Percentiles rank a stretch among this genome's conserved stretches.
Evolutionary conservation across 2,888 invertebrate species (phyloP).

Genomic region (Alviniconcha strummeri): DNA sequence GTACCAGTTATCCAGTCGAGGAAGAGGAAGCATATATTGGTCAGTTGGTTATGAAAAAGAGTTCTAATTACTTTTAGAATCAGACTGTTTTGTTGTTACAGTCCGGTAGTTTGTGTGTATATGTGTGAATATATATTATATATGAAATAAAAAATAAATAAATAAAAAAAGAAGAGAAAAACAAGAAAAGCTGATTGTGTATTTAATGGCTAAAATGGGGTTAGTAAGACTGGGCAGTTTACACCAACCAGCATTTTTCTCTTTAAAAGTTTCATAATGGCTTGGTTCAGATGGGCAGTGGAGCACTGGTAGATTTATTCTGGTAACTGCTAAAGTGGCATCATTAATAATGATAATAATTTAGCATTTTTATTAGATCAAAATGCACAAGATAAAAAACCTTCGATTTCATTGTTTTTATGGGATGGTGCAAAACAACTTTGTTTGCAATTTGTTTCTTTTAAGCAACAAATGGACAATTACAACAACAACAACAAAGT

Average conservation of each 20-base stretch:
- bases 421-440: no score
- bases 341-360: no score
- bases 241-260: background rate
- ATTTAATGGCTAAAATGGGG: background rate
- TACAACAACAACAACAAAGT: no score
- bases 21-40: constrained; percentile 38
- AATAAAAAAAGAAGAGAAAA: background rate
- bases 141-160: background rate
- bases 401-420: no score
- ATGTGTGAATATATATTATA: background rate
- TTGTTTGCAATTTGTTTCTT: no score
- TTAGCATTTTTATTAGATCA: no score
- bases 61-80: background rate
- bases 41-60: constrained; percentile 19
- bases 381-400: no score
- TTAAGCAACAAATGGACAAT: no score
- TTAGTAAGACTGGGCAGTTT: background rate
- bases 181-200: background rate
- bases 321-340: background rate
- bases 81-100: background rate
- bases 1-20: constrained; percentile 33
- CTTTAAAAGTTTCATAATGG: background rate
- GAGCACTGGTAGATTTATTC: background rate
- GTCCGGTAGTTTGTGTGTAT: background rate
- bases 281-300: background rate